Evolutionary conservation across 1,140 invertebrate genomes (phyloP).

Genomic region (Pissodes strobi): DNA sequence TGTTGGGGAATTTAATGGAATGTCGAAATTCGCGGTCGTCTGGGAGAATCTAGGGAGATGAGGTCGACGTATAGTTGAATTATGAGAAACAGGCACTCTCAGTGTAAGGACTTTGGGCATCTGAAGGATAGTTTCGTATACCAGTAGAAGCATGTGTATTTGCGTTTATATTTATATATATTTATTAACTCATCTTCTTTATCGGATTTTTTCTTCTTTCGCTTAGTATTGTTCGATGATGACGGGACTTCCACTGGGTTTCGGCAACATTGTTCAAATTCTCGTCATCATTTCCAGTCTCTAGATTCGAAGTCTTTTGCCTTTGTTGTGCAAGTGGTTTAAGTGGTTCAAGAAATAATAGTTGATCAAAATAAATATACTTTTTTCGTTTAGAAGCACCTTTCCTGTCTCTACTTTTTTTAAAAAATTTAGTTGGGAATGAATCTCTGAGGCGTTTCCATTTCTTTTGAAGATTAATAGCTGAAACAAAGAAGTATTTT

Average conservation of each 20-base stretch:
- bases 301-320: not conserved
- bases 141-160: not conserved
- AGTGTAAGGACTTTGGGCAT: not conserved
- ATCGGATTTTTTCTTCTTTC: not conserved
- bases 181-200: not conserved
- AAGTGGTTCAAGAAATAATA: not conserved
- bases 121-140: not conserved
- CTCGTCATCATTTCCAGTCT: not conserved
- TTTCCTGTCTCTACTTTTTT: too few relatives aligned
- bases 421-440: not conserved
- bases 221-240: not conserved
- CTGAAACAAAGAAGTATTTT: not conserved
- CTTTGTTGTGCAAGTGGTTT: not conserved
- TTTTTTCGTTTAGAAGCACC: not conserved
- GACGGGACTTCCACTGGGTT: not conserved
- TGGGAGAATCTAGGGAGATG: too few relatives aligned
- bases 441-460: not conserved
- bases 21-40: not conserved
- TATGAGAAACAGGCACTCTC: too few relatives aligned
- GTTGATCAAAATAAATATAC: not conserved
- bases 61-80: too few relatives aligned
- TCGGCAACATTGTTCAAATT: not conserved
- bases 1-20: not conserved
- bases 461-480: not conserved
- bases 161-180: not conserved